Evolutionary conservation across 2,113 vertebrate species (phyloP), one percentile per base, ranked within the genome.

Genomic region (Albula goreensis): DNA sequence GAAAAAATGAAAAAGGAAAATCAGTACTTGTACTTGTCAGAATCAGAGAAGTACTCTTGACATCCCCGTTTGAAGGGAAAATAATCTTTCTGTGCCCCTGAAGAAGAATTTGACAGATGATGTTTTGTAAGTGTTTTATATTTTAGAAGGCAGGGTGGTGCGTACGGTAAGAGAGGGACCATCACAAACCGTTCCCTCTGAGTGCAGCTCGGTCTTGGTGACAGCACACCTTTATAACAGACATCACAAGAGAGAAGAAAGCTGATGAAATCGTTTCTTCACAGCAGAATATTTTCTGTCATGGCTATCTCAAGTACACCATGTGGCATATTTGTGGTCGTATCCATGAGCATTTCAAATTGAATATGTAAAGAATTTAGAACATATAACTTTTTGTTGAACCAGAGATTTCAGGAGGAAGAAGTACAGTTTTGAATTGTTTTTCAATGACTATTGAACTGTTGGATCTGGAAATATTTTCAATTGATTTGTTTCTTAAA

Each of bases 91-190:
- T 50, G 66, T 77, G 81, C 25, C 2, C 51, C 80, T 82, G 48
- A 17, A 86, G 31, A 78, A 63, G 70, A 57, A 78, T 70, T 83
- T 77, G 85, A 56, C 70, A 50, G 85, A 53, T 78, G 31, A 22
- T 70, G 51, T 82, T 82, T 83, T 83, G 85, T 63, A 63, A 80
- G 81, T 50, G 50, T 79, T 85, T 85, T 74, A 70, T 85, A 66
- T 56, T 41, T 57, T 56, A 25, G 17, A 85, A 49, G 77, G 41
- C 41, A 56, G 7, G 2, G 50, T 79, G 11, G 11, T 13, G 52
- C 70, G 31, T 74, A 74, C 70, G 9, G 70, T 22, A 74, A 74
- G 5, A n/a, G 31, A 52, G 56, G 83, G 63, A 50, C 31, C 52
- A 70, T 50, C 48, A 85, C 60, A 66, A 41, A 15, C 63, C 22